Base-by-base conservation (phyloP, 2,113 vertebrate genomes). In the Podarcis cretensis region DNA sequence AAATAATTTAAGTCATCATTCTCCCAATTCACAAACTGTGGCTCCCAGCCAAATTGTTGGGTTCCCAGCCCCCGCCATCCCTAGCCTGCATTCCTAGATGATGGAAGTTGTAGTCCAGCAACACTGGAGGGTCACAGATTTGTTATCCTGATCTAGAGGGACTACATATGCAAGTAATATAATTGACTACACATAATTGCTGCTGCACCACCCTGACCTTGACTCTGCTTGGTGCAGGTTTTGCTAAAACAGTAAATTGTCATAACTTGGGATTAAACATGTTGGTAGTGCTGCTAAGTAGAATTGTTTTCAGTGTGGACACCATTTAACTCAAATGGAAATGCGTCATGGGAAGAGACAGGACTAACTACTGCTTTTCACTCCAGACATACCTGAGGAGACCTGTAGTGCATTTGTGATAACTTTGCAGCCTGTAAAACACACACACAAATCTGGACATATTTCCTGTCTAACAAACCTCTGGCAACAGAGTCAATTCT, bases 261-360 rank as follows among this genome's bases (percentile, higher is more conserved):
- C n/a, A 35, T 73, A 32, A 5, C 79, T 83, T 87, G 32, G 84
- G 18, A 78, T 88, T 74, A 85, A 74, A 90, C 43, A 35, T 21
- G 8, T 8, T 54, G 18, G 43, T 48, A 9, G 8, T 48, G 43
- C 43, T 48, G 43, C 8, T 48, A 48, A 48, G 43, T 9, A 66
- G 27, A 3, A 2, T 27, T 57, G 35, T 81, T 7, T 2, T 4
- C 78, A 77, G 0, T 20, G 3, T 7, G 30, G 63, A 5, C 81
- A 82, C 73, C 48, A 43, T 10, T n/a, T 59, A 86, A 30, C 27
- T 89, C 3, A 91, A 66, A 82, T 71, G 20, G 73, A 81, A 89
- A 1, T 71, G 86, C 23, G 1, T 83, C 40, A 57, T 0, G 1
- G 5, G 75, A 84, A 81, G 32, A 85, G 30, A 43, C 0, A 80